These are phyloP conservation scores for Sebastes kiyomatsui DNA, from an alignment of 2,797 vertebrate species.

Conservation along the genomic window DNA sequence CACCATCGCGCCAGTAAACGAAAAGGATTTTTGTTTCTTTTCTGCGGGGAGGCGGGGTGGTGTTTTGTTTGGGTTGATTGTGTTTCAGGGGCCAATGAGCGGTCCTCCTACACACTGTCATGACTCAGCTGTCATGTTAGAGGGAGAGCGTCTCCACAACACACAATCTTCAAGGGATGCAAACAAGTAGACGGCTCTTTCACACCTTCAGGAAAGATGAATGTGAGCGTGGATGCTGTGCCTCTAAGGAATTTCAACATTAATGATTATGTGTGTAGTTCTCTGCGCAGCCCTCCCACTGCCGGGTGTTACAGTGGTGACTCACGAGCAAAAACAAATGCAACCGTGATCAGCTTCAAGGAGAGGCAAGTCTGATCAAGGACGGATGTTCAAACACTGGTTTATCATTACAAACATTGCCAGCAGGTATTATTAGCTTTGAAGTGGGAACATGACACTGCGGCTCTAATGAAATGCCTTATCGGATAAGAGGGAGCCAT, in stretches of 20 bases:
- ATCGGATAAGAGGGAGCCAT: slow-evolving; percentile 16
- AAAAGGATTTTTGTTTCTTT: slow-evolving; percentile 49
- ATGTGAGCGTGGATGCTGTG: neutral
- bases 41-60: slow-evolving; percentile 29
- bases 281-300: slow-evolving; percentile 16
- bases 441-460: slow-evolving; percentile 46
- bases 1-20: slow-evolving; percentile 49
- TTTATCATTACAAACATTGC: slow-evolving; percentile 53
- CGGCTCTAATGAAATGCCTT: slow-evolving; percentile 46
- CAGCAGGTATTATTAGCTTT: slow-evolving; percentile 42
- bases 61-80: slow-evolving; percentile 71
- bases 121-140: slow-evolving; percentile 55
- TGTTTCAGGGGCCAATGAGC: slow-evolving; percentile 37
- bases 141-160: slow-evolving; percentile 2
- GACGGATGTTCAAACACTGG: slow-evolving; percentile 42
- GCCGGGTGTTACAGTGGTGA: slow-evolving; percentile 40
- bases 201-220: slow-evolving; percentile 30
- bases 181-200: slow-evolving; percentile 7
- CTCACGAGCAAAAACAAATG: slow-evolving; percentile 49
- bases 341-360: slow-evolving; percentile 39
- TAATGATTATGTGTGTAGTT: slow-evolving; percentile 29
- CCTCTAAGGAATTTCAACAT: slow-evolving; percentile 37
- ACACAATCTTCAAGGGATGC: slow-evolving; percentile 7
- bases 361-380: slow-evolving; percentile 72
- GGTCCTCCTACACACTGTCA: slow-evolving; percentile 30